Evolutionary conservation across 2,113 vertebrate genomes (phyloP).

Genomic region (Gnathonemus longibarbis): DNA sequence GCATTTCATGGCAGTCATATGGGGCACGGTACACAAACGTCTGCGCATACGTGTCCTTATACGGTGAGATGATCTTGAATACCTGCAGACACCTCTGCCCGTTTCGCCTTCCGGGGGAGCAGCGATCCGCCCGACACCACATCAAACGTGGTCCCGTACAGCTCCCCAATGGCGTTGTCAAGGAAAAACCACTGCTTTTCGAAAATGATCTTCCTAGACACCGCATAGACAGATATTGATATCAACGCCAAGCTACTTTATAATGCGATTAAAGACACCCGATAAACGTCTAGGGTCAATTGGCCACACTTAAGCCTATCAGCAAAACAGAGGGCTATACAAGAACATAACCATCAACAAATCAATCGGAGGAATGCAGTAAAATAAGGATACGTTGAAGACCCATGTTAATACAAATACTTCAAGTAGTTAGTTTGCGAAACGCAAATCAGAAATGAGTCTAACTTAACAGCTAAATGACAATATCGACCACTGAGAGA

Average conservation of each 20-base stretch:
- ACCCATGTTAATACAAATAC: not conserved
- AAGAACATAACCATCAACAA: not conserved
- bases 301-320: not conserved
- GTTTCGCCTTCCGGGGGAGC: conserved; percentile 60
- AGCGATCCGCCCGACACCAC: conserved; percentile 73
- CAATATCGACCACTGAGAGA: not conserved
- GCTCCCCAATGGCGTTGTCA: conserved; percentile 78
- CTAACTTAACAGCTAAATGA: not conserved
- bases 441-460: not conserved
- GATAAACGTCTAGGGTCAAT: not conserved
- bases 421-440: not conserved
- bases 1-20: not conserved
- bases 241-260: not conserved
- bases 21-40: not conserved
- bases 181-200: conserved; percentile 95
- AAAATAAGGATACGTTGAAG: not conserved
- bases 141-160: conserved; percentile 82
- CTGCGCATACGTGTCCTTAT: not conserved
- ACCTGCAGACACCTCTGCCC: conserved; percentile 64
- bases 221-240: not conserved
- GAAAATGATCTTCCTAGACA: conserved; percentile 81
- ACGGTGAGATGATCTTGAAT: not conserved
- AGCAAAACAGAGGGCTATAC: not conserved
- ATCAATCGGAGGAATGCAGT: not conserved
- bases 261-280: not conserved